Evolutionary conservation across 2,888 invertebrate genomes (phyloP).

Genomic region (Nyleta sp.): DNA sequence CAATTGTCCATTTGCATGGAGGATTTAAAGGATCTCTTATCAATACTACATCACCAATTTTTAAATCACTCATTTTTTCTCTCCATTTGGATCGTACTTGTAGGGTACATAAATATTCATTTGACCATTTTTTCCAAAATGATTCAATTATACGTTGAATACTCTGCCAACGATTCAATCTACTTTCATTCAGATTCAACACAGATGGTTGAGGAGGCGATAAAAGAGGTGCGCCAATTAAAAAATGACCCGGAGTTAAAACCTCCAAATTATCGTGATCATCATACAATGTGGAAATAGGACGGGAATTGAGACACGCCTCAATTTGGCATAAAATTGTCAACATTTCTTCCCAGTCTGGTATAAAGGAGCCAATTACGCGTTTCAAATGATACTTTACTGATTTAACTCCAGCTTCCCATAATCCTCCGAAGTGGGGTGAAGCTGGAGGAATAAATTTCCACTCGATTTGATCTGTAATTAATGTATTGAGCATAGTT

Average conservation of each 20-base stretch:
- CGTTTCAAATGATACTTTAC: background rate
- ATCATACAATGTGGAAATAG: background rate
- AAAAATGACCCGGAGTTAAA: constrained; percentile 14
- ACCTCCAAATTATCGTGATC: background rate
- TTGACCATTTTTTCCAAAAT: constrained; percentile 13
- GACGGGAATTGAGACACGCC: background rate
- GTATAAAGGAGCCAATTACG: background rate
- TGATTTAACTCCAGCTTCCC: too few relatives aligned
- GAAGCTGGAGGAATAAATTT: too few relatives aligned
- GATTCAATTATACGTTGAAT: background rate
- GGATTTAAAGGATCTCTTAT: constrained; percentile 5
- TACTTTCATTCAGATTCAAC: background rate
- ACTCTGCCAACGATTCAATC: background rate
- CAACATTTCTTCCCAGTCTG: background rate
- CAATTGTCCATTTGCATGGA: background rate
- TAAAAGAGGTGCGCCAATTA: background rate
- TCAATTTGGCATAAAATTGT: constrained; percentile 1
- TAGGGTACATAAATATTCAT: background rate
- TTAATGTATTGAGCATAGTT: background rate
- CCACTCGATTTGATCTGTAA: too few relatives aligned
- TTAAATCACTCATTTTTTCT: background rate
- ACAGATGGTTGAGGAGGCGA: constrained; percentile 55
- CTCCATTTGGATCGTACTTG: background rate
- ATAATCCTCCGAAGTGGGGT: too few relatives aligned
- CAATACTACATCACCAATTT: background rate